Base-by-base conservation (phyloP, 2,797 vertebrate species). In the Yasuhikotakia modesta region DNA sequence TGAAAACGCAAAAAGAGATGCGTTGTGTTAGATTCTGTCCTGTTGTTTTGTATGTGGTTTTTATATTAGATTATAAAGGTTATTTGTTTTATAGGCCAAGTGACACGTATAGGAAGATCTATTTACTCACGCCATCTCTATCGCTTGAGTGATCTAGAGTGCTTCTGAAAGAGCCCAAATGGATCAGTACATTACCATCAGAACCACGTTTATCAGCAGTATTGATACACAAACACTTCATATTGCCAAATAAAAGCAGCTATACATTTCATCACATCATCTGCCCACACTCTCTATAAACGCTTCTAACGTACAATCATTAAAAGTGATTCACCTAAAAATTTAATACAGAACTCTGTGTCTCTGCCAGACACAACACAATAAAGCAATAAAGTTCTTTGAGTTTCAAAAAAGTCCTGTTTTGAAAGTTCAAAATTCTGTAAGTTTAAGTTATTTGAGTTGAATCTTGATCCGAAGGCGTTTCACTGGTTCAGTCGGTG, bases 131-230 rank as follows among this genome's bases (percentile, higher is more conserved):
- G 70, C 35, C 63, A 79, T 75, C 70, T 67, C 55, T n/a, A n/a
- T n/a, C n/a, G n/a, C n/a, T n/a, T n/a, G 61, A 64, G 39, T 63
- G 39, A 84, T 76, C 46, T 73, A 57, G 53, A 73, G 68, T 66
- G 61, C 64, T 76, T 84, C 79, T 66, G 50, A 76, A 79, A 70
- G 30, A 70, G 27, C 35, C 52, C 63, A 73, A 79, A 79, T 76
- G 73, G 80, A 73, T 53, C 60, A 32, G 73, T 17, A 17, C 73
- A 84, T 82, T 82, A 78, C 24, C 70, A 82, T 84, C n/a, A 78
- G 53, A 84, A 84, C 75, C 70, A 50, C 14, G 60, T 75, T 82
- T 80, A 73, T 82, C 78, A 74, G 73, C 82, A 77, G 32, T 78
- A 79, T 74, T 58, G 27, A 78, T 77, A 79, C 52, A 74, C 60